A percentile compares a stretch with the other conserved stretches of the same genome.
Conservation (phyloP, 1,140 invertebrate species). For the Drosophila littoralis region DNA sequence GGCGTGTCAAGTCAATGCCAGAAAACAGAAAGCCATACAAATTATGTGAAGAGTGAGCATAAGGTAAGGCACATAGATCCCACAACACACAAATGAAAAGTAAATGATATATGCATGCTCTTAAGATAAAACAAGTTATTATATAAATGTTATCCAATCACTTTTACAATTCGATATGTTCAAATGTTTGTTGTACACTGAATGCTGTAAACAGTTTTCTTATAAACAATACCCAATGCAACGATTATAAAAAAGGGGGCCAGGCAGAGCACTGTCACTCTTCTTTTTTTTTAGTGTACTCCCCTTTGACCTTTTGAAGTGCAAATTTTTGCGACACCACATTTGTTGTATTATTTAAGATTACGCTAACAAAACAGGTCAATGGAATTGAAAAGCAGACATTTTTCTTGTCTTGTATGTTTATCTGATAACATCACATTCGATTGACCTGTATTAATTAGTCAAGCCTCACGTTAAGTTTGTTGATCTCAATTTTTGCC, state of each 20-base stretch:
- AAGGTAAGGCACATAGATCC: constrained; percentile 76
- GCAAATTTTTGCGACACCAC: constrained; percentile 39
- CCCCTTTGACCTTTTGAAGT: constrained; percentile 31
- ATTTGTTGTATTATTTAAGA: constrained; percentile 40
- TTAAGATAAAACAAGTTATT: constrained; percentile 47
- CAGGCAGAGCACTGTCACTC: constrained; percentile 26
- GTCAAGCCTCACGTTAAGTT: constrained; percentile 39
- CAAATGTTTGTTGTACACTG: constrained; percentile 52
- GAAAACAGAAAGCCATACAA: constrained; percentile 79
- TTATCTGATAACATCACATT: background rate
- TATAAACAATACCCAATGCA: constrained; percentile 39
- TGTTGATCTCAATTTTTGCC: constrained; percentile 43
- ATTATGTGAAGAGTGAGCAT: constrained; percentile 83
- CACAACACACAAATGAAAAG: constrained; percentile 42
- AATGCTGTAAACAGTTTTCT: constrained; percentile 58
- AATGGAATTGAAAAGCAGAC: constrained; percentile 11
- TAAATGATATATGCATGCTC: constrained; percentile 48
- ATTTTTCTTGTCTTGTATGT: background rate
- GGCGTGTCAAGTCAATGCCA: constrained; percentile 63
- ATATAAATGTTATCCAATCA: constrained; percentile 42
- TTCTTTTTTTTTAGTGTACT: constrained; percentile 26
- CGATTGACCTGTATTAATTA: constrained; percentile 28
- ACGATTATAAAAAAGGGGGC: constrained; percentile 25
- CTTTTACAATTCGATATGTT: constrained; percentile 44
- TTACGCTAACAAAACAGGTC: constrained; percentile 14